Evolutionary conservation across 2,888 invertebrate genomes (phyloP).

Genomic region (Phragmatobia fuliginosa): DNA sequence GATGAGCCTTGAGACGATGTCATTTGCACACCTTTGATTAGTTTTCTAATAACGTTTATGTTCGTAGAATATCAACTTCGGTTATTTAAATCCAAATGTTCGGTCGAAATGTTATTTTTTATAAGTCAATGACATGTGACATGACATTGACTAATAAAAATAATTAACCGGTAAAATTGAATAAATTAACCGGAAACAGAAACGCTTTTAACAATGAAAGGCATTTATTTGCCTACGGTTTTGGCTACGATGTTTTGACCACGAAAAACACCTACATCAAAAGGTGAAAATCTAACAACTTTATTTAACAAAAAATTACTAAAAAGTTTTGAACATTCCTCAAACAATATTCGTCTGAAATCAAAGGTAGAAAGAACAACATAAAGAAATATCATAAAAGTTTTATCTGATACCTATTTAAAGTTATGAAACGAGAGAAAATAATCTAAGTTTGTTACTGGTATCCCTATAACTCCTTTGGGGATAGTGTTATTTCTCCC

Average conservation of each 20-base stretch:
- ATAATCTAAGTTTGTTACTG: conserved; percentile 26
- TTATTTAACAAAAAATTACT: neutral
- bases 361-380: neutral
- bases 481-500: neutral
- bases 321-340: neutral
- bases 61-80: no score
- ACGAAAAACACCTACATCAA: neutral
- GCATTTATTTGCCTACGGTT: neutral
- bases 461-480: conserved; percentile 20
- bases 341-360: neutral
- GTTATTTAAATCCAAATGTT: no score
- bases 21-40: no score
- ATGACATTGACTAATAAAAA: no score
- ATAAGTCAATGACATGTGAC: no score
- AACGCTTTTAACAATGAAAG: neutral
- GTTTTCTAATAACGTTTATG: no score
- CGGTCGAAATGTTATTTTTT: no score
- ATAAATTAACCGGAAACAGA: neutral
- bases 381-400: neutral
- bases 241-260: neutral
- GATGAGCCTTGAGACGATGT: no score
- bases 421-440: conserved; percentile 24
- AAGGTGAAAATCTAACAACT: neutral
- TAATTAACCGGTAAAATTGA: no score
- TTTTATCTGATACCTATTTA: neutral